Base-by-base conservation (phyloP, 2,113 vertebrate genomes). In the Tretioscincus oriximinensis region DNA sequence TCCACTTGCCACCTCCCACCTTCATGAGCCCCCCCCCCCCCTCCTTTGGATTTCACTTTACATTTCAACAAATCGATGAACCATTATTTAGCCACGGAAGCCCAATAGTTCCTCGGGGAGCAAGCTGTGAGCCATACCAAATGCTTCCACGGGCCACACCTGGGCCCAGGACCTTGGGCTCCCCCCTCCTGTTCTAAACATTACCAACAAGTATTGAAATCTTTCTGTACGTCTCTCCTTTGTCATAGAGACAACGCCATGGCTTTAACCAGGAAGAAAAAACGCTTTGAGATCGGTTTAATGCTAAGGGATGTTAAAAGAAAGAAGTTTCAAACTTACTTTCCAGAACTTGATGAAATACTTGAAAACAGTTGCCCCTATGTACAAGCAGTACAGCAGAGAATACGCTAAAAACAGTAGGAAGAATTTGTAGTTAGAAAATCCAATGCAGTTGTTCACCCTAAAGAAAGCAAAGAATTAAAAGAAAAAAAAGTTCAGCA, bases 351-450 rank as follows among this genome's bases (percentile, higher is more conserved):
- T 97, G 92, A 99, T 93, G 94, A 99, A 99, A 95, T 99, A 99
- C 93, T 96, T 96, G 94, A 99, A 97, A 88, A 98, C 98, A 8
- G 98, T 99, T 74, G 96, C 95, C 58, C 96, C 96, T 74, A 99
- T 97, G 89, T 97, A 98, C 68, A 98, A 83, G 87, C 98, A 99
- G 93, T 99, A 99, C 82, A 99, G 77, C 94, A 99, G 95, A 80
- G 98, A 97, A 94, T 99, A 99, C 76, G 96, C 96, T 88, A 99
- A 95, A 92, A 99, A 99, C 58, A 99, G 96, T 69, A 99, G 96
- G 90, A 99, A 99, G 92, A 97, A 99, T 95, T 99, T 99, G 95
- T 99, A 99, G 96, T 99, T 99, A 89, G 98, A 97, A 95, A 98
- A 99, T 84, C 98, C 98, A 88, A 99, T 96, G 90, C 98, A 99